A percentile compares a stretch with the other conserved stretches of the same genome.
Evolutionary conservation across 1,140 invertebrate species (phyloP).

Genomic region (Chelonus insularis): DNA sequence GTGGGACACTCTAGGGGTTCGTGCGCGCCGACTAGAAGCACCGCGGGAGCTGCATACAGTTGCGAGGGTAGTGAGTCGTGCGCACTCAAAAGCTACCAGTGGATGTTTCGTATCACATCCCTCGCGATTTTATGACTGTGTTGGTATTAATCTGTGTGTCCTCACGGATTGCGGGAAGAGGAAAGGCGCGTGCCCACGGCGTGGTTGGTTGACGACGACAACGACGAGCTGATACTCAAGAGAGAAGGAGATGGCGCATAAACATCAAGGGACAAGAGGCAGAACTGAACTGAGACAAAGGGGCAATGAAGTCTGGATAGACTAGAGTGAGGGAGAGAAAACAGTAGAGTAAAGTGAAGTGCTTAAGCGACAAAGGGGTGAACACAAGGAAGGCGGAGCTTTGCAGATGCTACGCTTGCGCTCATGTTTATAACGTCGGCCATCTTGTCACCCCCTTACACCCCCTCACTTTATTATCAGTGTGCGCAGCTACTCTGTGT

Average conservation of each 20-base stretch:
- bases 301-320: background rate
- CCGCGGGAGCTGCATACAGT: background rate
- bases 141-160: background rate
- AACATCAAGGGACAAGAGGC: background rate
- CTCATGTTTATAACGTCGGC: slow-evolving; percentile 39
- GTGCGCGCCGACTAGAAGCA: background rate
- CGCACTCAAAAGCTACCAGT: background rate
- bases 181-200: slow-evolving; percentile 27
- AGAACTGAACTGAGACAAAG: background rate
- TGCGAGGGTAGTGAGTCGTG: background rate
- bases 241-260: background rate
- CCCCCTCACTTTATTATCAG: slow-evolving; percentile 6
- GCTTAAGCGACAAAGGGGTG: slow-evolving; percentile 19
- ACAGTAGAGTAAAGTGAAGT: background rate
- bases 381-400: slow-evolving; percentile 42
- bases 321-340: background rate
- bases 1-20: slow-evolving; percentile 16
- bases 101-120: slow-evolving; percentile 2
- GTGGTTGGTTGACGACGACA: slow-evolving; percentile 33
- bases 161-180: background rate
- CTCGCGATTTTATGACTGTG: background rate
- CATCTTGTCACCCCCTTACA: slow-evolving; percentile 45
- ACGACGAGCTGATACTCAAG: slow-evolving; percentile 18
- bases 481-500: slow-evolving; percentile 3
- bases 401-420: slow-evolving; percentile 42